phyloP scores from a whole-genome alignment of 2,113 vertebrate genomes.

The Pygoscelis antarcticus region DNA sequence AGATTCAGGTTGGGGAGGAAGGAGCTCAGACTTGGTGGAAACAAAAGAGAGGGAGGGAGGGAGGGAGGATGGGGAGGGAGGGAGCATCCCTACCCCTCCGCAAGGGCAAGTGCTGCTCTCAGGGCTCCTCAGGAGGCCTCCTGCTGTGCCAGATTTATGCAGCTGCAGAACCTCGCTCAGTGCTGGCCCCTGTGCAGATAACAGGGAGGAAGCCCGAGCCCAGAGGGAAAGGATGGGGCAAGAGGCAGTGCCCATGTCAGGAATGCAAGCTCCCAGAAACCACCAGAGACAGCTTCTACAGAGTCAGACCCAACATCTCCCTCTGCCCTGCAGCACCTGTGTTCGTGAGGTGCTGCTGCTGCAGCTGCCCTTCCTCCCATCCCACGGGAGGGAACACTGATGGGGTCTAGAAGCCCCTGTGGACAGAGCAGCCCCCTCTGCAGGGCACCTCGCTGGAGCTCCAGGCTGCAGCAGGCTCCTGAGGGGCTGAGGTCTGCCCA shows the following conservation, averaged over 20 bases:
- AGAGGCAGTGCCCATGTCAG: background rate
- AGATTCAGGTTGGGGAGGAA: background rate
- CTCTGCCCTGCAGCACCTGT: rapidly evolving
- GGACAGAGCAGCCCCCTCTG: background rate
- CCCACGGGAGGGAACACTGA: rapidly evolving
- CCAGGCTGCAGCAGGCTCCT: background rate
- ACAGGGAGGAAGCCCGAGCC: background rate
- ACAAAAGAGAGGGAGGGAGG: background rate
- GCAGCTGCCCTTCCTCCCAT: background rate
- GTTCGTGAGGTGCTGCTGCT: background rate
- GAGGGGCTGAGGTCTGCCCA: background rate
- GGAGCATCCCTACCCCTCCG: background rate
- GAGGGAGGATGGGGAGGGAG: background rate
- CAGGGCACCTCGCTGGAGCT: background rate
- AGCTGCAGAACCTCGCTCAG: background rate
- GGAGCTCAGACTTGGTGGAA: background rate
- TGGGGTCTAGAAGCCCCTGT: background rate
- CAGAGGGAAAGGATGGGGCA: background rate
- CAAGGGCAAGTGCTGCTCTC: background rate
- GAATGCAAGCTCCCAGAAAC: background rate
- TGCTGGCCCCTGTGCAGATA: background rate
- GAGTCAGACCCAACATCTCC: background rate
- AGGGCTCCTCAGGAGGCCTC: background rate
- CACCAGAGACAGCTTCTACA: background rate
- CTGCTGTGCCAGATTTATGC: background rate